phyloP scores from a whole-genome alignment of 2,113 vertebrate species.

The Leucopsar rothschildi region DNA sequence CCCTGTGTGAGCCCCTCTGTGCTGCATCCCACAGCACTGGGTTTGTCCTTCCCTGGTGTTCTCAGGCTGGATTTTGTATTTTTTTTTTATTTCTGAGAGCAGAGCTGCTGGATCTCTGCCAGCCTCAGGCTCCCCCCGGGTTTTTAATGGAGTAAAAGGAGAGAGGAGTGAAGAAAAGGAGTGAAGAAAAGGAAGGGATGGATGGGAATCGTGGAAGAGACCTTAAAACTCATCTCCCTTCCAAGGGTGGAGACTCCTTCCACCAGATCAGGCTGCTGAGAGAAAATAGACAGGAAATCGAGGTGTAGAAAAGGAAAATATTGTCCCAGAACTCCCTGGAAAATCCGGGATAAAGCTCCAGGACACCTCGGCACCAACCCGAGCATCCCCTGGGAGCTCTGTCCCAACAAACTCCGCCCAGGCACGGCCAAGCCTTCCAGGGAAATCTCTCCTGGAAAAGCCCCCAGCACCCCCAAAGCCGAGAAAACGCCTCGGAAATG shows the following conservation, averaged over 20 bases:
- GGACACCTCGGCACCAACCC: rapidly evolving
- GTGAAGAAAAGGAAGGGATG: not conserved
- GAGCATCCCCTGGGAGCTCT: not conserved
- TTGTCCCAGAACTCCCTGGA: not conserved
- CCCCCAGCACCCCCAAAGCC: not conserved
- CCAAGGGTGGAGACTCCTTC: not conserved
- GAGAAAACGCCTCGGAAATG: rapidly evolving
- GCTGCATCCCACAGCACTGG: not conserved
- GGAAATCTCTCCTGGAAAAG: not conserved
- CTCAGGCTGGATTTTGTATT: not conserved
- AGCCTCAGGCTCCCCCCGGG: not conserved
- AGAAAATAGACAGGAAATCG: rapidly evolving
- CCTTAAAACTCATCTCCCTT: not conserved
- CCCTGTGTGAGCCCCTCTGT: conserved; percentile 34
- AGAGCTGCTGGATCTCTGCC: not conserved
- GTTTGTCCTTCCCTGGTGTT: not conserved
- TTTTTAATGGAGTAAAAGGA: not conserved
- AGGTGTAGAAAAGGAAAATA: not conserved
- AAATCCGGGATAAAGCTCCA: not conserved
- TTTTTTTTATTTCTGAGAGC: not conserved
- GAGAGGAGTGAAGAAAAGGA: not conserved
- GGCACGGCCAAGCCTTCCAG: not conserved
- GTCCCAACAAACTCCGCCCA: not conserved
- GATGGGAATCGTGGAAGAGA: not conserved
- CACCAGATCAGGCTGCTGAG: not conserved